Evolutionary conservation across 1,140 invertebrate genomes (phyloP).

Genomic region (Achatina immaculata): DNA sequence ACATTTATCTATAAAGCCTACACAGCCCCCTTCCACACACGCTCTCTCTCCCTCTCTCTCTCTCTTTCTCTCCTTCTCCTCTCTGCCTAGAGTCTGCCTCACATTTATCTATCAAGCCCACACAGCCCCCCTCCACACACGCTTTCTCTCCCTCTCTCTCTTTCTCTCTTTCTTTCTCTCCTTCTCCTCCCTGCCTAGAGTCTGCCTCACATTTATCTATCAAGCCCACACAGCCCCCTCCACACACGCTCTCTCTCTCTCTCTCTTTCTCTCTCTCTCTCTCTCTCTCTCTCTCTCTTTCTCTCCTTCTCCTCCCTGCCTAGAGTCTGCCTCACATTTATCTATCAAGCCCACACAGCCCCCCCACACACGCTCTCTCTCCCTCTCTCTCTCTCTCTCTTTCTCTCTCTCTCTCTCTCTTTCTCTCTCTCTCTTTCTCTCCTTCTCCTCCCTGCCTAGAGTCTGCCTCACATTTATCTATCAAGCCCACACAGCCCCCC

Average conservation of each 20-base stretch:
- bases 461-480: neutral
- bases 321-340: neutral
- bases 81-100: neutral
- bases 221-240: neutral
- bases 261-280: slow-evolving; percentile 4
- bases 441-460: neutral
- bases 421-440: neutral
- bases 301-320: no score
- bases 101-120: neutral
- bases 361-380: neutral
- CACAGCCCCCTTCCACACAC: no score
- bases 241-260: slow-evolving; percentile 6
- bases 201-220: neutral
- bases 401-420: neutral
- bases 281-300: neutral
- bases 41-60: neutral
- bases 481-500: neutral
- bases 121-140: neutral
- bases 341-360: neutral
- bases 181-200: neutral
- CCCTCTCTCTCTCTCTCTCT: neutral
- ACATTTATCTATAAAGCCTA: no score
- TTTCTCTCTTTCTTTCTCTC: neutral
- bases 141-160: neutral
- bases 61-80: no score